A percentile compares a stretch with the other conserved stretches of the same genome.
Conservation (phyloP, 35 echinoderm and acorn worm species). For the Ptychodera flava region DNA sequence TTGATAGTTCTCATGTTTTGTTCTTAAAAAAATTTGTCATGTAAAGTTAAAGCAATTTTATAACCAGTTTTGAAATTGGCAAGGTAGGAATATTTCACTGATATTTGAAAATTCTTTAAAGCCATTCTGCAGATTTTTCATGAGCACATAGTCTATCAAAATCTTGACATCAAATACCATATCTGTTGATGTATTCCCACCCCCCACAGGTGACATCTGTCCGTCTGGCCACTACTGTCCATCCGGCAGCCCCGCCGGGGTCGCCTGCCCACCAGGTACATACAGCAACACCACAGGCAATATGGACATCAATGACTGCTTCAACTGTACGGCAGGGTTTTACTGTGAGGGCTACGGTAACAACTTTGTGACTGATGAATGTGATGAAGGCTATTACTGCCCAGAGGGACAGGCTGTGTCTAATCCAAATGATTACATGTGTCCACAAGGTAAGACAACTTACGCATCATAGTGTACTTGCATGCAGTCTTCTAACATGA, state of each 20-base stretch:
- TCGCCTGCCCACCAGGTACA: slow-evolving; percentile 77
- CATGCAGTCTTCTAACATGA: too few species aligned
- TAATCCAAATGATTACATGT: slow-evolving; percentile 52
- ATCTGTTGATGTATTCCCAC: too few species aligned
- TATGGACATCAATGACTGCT: slow-evolving; percentile 45
- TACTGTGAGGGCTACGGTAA: slow-evolving; percentile 95
- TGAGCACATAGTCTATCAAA: too few species aligned
- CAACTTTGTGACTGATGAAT: slow-evolving; percentile 35
- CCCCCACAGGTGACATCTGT: slow-evolving; percentile 77
- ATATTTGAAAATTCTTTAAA: too few species aligned
- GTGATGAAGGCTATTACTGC: slow-evolving; percentile 80
- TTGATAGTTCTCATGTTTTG: too few species aligned
- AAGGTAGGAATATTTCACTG: too few species aligned
- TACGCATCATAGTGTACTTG: too few species aligned
- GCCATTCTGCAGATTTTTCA: too few species aligned
- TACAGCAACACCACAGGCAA: slow-evolving; percentile 86
- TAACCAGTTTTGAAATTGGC: too few species aligned
- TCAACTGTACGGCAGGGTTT: slow-evolving; percentile 63
- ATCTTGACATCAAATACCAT: too few species aligned
- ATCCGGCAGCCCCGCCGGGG: slow-evolving; percentile 46
- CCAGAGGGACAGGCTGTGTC: slow-evolving; percentile 56
- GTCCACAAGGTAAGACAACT: slow-evolving; percentile 79
- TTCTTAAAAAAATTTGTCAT: too few species aligned
- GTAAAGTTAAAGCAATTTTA: too few species aligned
- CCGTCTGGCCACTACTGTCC: slow-evolving; percentile 93